Percentiles rank a stretch among this genome's conserved stretches.
Evolutionary conservation across 2,113 vertebrate species (phyloP).

Genomic region (Rattus norvegicus): GRCr8 NC_086020.1:50069501-50070000

Average conservation of each 20-base stretch:
- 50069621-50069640: not conserved
- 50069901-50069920: not conserved
- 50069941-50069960: not conserved
- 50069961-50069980: not conserved
- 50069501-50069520: too few relatives aligned
- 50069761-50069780: not conserved
- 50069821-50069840: not conserved
- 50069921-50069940: not conserved
- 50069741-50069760: not conserved
- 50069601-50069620: not conserved
- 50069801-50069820: not conserved
- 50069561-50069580: not conserved
- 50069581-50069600: not conserved
- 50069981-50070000: not conserved
- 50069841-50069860: conserved; percentile 9
- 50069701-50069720: not conserved
- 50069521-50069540: too few relatives aligned
- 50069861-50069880: not conserved
- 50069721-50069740: not conserved
- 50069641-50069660: not conserved
- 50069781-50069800: not conserved
- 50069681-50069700: not conserved
- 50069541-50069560: not conserved
- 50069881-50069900: conserved; percentile 17
- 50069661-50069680: not conserved